These are phyloP conservation scores for Gobionotothen gibberifrons DNA, from an alignment of 2,797 vertebrate genomes.

Conservation along the genomic window DNA sequence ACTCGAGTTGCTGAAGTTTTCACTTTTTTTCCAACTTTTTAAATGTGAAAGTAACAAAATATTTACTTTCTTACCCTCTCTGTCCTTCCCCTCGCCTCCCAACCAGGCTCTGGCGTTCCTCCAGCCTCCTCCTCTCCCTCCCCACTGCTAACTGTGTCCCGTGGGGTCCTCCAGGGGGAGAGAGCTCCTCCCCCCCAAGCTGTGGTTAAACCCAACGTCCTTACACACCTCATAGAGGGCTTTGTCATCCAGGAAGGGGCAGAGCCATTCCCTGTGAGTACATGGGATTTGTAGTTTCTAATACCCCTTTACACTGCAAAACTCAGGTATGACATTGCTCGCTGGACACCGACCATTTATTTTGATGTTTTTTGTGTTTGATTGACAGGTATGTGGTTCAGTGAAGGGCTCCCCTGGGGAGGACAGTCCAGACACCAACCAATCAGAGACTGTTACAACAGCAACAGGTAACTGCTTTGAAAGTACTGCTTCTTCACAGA, in stretches of 20 bases:
- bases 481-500: neutral
- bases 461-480: conserved; percentile 68
- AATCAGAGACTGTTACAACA: conserved; percentile 67
- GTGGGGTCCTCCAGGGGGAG: conserved; percentile 82
- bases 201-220: conserved; percentile 96
- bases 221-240: conserved; percentile 97
- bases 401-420: conserved; percentile 81
- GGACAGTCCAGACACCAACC: conserved; percentile 71
- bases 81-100: neutral
- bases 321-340: neutral
- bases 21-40: neutral
- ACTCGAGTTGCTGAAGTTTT: no score
- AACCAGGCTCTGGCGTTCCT: conserved; percentile 41
- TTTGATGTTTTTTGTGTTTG: conserved; percentile 30
- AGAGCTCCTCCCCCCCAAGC: conserved; percentile 92
- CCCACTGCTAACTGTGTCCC: conserved; percentile 77
- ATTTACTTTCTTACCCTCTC: neutral
- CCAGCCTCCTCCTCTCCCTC: conserved; percentile 49
- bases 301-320: accelerated
- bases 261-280: conserved; percentile 96
- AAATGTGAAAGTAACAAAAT: neutral
- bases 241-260: conserved; percentile 99
- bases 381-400: conserved; percentile 80
- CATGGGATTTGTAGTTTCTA: neutral
- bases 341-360: accelerated